Percentiles rank a stretch among this genome's conserved stretches.
Conservation (phyloP, 2,797 vertebrate species). For the Clarias fuscus region DNA sequence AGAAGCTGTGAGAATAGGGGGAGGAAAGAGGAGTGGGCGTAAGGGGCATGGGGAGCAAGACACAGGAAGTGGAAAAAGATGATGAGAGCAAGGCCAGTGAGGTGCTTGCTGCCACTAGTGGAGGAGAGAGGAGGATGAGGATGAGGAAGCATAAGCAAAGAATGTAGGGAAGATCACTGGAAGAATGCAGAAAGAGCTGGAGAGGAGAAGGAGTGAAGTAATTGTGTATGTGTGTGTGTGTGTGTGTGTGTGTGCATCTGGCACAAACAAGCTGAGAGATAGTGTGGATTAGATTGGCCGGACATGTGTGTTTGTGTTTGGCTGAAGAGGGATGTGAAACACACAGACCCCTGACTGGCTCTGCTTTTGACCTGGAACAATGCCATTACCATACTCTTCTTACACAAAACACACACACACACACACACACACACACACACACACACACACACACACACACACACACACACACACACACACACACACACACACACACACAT, state of each 20-base stretch:
- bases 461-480: slow-evolving; percentile 37
- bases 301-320: slow-evolving; percentile 86
- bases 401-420: slow-evolving; percentile 23
- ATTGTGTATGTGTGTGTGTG: slow-evolving; percentile 31
- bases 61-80: slow-evolving; percentile 81
- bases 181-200: slow-evolving; percentile 52
- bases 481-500: slow-evolving; percentile 34
- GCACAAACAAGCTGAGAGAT: slow-evolving; percentile 78
- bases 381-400: slow-evolving; percentile 65
- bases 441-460: slow-evolving; percentile 42
- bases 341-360: slow-evolving; percentile 78
- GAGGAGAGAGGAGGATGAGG: slow-evolving; percentile 50
- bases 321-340: slow-evolving; percentile 83
- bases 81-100: slow-evolving; percentile 75
- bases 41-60: slow-evolving; percentile 75
- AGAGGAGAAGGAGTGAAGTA: slow-evolving; percentile 16
- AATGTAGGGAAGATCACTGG: slow-evolving; percentile 35
- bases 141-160: slow-evolving; percentile 38
- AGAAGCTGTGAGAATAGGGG: slow-evolving; percentile 42
- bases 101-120: slow-evolving; percentile 53
- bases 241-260: slow-evolving; percentile 77
- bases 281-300: slow-evolving; percentile 80
- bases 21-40: slow-evolving; percentile 56
- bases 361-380: slow-evolving; percentile 70
- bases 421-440: slow-evolving; percentile 28